Percentiles rank a stretch among this genome's conserved stretches.
Evolutionary conservation across 2,113 vertebrate species (phyloP).

Genomic region (Thymallus thymallus): DNA sequence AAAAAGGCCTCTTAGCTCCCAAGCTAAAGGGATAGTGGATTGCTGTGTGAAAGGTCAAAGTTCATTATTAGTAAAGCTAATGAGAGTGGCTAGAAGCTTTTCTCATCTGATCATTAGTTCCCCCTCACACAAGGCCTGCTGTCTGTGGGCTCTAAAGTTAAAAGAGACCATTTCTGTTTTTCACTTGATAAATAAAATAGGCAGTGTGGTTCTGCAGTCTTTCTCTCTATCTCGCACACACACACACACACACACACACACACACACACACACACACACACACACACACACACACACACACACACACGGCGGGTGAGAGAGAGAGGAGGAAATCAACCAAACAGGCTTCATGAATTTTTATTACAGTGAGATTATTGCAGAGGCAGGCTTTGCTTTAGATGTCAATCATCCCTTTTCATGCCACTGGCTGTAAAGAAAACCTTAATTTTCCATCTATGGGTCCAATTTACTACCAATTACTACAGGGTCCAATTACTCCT

Average conservation of each 20-base stretch:
- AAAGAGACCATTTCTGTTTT: conserved; percentile 31
- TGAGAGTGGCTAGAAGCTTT: conserved; percentile 49
- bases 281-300: conserved; percentile 15
- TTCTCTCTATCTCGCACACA: conserved; percentile 28
- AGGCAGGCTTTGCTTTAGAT: conserved; percentile 41
- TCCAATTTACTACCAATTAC: too few species aligned
- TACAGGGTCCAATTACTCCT: conserved; percentile 14
- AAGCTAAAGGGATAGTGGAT: conserved; percentile 38
- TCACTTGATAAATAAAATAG: conserved; percentile 38
- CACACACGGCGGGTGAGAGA: conserved; percentile 11
- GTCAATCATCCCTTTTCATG: conserved; percentile 53
- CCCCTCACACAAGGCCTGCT: conserved; percentile 20
- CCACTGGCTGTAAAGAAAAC: conserved; percentile 38
- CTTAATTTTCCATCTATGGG: conserved; percentile 44
- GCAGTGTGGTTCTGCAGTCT: conserved; percentile 40
- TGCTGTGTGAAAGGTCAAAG: conserved; percentile 39
- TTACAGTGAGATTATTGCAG: conserved; percentile 59
- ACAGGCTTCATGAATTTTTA: conserved; percentile 49
- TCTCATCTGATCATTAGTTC: conserved; percentile 53
- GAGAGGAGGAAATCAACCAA: conserved; percentile 46
- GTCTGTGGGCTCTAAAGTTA: conserved; percentile 32
- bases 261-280: conserved; percentile 15
- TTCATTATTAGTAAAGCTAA: conserved; percentile 53
- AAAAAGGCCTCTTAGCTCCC: conserved; percentile 46
- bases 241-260: conserved; percentile 14